Evolutionary conservation across 2,113 vertebrate species (phyloP).

Genomic region (Chaetorhynchus papuensis): DNA sequence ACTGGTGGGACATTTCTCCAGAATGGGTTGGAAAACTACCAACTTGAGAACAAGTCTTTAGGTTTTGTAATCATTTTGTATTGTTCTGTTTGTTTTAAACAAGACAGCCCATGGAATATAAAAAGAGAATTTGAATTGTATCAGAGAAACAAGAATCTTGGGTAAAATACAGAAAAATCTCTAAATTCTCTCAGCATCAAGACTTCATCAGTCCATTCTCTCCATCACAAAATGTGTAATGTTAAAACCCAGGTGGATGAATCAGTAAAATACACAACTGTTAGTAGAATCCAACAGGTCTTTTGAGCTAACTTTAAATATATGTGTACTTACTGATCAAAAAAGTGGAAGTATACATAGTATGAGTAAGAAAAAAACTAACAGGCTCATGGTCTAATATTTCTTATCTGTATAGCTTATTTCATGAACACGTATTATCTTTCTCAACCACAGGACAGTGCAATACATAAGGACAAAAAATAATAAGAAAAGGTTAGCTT

Average conservation of each 20-base stretch:
- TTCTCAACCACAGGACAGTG: background rate
- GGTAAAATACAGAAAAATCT: background rate
- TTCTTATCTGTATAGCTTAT: background rate
- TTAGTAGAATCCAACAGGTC: background rate
- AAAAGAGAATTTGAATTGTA: background rate
- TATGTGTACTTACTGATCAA: background rate
- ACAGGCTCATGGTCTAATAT: background rate
- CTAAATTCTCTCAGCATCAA: background rate
- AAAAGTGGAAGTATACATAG: background rate
- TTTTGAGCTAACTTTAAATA: background rate
- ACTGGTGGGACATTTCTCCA: background rate
- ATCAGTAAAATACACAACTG: background rate
- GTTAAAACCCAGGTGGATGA: background rate
- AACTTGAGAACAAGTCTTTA: background rate
- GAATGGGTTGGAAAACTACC: background rate
- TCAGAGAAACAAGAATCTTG: background rate
- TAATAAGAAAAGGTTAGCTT: background rate
- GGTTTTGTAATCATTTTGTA: background rate
- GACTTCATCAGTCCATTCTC: background rate
- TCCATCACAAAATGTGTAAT: background rate
- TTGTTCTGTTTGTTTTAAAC: background rate
- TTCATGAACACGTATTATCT: background rate
- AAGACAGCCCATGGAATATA: background rate
- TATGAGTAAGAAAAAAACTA: background rate
- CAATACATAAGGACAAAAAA: background rate